These are phyloP conservation scores for Hydrolagus affinis DNA, from an alignment of 2,113 vertebrate genomes.

Conservation along the genomic window DNA sequence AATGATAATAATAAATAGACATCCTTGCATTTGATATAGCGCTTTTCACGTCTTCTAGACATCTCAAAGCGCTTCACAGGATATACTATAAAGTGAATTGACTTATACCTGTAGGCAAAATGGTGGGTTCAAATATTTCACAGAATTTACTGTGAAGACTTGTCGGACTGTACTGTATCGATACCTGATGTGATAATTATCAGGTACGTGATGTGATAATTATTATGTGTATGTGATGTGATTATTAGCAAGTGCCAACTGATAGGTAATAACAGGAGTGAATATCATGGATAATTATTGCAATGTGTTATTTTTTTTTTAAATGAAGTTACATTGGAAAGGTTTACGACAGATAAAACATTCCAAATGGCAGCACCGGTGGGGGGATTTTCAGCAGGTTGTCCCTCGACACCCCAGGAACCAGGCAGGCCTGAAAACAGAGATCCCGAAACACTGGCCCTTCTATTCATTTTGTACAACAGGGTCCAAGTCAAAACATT, in stretches of 20 bases:
- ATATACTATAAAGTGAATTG: no score
- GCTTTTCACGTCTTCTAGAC: no score
- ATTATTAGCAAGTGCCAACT: no score
- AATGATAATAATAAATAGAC: no score
- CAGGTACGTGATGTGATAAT: background rate
- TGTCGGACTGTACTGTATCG: background rate
- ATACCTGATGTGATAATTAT: background rate
- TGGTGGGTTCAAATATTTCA: no score
- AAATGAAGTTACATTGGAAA: background rate
- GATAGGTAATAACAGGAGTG: no score
- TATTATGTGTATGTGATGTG: background rate
- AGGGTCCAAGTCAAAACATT: background rate
- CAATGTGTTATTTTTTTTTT: no score
- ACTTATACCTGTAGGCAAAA: no score
- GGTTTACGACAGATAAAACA: background rate
- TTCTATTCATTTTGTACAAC: background rate
- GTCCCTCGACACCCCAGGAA: background rate
- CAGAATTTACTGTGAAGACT: background rate
- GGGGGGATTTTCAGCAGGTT: background rate
- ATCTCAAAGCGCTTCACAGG: no score
- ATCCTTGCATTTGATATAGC: no score
- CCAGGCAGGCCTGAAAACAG: background rate
- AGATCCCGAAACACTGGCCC: background rate
- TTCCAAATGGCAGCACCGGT: background rate
- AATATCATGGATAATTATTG: no score